A percentile compares a stretch with the other conserved stretches of the same genome.
phyloP scores from a whole-genome alignment of 2,113 vertebrate species.

The Rousettus leschenaultii region DNA sequence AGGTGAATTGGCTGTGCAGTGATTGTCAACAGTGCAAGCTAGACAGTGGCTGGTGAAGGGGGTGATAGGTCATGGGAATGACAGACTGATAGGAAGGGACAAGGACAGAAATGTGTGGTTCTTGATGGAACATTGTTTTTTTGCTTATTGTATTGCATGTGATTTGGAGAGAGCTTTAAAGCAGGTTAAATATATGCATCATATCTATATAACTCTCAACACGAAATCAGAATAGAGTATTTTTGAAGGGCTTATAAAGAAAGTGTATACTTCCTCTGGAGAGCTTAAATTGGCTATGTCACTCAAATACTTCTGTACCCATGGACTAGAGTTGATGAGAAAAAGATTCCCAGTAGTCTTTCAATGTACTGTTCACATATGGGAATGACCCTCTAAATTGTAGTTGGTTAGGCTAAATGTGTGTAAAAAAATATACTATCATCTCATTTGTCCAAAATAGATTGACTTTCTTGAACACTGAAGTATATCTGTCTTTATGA shows the following conservation, averaged over 20 bases:
- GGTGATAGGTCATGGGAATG: not conserved
- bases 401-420: slow-evolving; percentile 39
- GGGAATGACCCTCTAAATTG: not conserved
- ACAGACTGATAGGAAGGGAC: slow-evolving; percentile 3
- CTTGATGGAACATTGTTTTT: slow-evolving; percentile 6
- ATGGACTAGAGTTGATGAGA: not conserved
- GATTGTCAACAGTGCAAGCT: not conserved
- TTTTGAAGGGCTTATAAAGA: slow-evolving; percentile 43
- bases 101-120: not conserved
- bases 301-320: slow-evolving; percentile 41
- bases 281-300: slow-evolving; percentile 21
- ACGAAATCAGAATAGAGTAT: slow-evolving; percentile 20
- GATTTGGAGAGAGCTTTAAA: slow-evolving; percentile 29
- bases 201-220: not conserved
- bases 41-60: not conserved
- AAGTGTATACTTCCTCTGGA: slow-evolving; percentile 29
- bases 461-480: slow-evolving; percentile 44
- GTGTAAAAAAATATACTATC: slow-evolving; percentile 43
- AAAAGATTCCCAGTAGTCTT: slow-evolving; percentile 31
- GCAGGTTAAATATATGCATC: not conserved
- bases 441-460: slow-evolving; percentile 44
- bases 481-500: slow-evolving; percentile 48
- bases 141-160: not conserved
- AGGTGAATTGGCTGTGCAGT: not conserved
- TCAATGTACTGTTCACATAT: not conserved